Evolutionary conservation across 2,797 vertebrate species (phyloP).

Genomic region (Crypturellus tataupa): DNA sequence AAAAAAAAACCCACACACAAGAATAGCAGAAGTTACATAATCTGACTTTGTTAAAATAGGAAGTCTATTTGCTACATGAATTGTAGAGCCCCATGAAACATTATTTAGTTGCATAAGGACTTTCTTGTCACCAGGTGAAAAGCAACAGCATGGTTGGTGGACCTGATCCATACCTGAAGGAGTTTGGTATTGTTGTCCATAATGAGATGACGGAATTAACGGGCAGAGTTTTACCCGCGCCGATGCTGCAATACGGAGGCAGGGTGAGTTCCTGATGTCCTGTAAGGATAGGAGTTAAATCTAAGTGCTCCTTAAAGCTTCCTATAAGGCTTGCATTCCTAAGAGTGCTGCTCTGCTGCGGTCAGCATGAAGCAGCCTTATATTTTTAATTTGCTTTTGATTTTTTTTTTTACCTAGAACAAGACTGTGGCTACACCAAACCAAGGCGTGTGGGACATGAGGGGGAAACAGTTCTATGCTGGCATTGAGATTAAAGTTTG

Average conservation of each 20-base stretch:
- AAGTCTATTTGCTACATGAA: background rate
- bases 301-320: background rate
- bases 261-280: conserved; percentile 86
- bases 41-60: background rate
- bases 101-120: background rate
- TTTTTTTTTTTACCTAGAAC: conserved; percentile 86
- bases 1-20: too few relatives aligned
- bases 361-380: background rate
- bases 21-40: background rate
- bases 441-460: conserved; percentile 99
- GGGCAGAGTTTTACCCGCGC: conserved; percentile 96
- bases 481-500: conserved; percentile 99
- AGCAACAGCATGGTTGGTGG: conserved; percentile 99
- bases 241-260: conserved; percentile 99
- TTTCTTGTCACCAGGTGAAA: conserved; percentile 88
- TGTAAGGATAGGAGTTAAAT: background rate
- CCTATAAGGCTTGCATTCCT: background rate
- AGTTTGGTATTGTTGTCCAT: conserved; percentile 98
- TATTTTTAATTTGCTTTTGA: conserved; percentile 56
- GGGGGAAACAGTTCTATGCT: conserved; percentile 98
- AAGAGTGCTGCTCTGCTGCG: background rate
- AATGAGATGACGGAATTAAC: conserved; percentile 99
- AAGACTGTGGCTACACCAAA: conserved; percentile 99
- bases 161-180: conserved; percentile 97
- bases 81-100: background rate